phyloP scores from a whole-genome alignment of 2,797 vertebrate genomes.

The Pseudomugil tenellus region DNA sequence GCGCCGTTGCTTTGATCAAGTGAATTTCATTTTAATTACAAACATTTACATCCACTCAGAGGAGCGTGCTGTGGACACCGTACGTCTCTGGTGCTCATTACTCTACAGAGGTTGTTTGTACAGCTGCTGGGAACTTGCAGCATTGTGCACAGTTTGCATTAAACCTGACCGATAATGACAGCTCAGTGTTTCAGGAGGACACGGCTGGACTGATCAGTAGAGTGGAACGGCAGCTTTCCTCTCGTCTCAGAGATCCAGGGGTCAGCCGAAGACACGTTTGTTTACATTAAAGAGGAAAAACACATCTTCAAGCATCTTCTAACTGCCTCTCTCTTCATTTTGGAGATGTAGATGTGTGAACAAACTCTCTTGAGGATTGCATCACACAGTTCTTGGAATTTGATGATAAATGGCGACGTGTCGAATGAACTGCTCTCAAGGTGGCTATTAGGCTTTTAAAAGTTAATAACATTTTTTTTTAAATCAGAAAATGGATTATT shows the following conservation, averaged over 20 bases:
- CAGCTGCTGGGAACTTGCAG: slow-evolving; percentile 38
- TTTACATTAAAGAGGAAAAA: slow-evolving; percentile 36
- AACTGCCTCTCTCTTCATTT: slow-evolving; percentile 39
- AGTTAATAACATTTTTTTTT: slow-evolving; percentile 28
- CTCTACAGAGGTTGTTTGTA: slow-evolving; percentile 22
- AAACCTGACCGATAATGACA: slow-evolving; percentile 29
- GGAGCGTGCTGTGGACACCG: slow-evolving; percentile 21
- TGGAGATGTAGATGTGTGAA: slow-evolving; percentile 31
- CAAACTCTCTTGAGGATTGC: slow-evolving; percentile 33
- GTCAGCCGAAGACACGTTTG: slow-evolving; percentile 24
- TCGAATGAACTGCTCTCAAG: slow-evolving; percentile 24
- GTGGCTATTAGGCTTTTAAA: slow-evolving; percentile 29
- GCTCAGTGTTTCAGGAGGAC: slow-evolving; percentile 26
- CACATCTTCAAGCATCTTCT: slow-evolving; percentile 5
- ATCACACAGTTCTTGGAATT: slow-evolving; percentile 38
- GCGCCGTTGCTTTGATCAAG: slow-evolving; percentile 66
- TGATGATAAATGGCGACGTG: slow-evolving; percentile 42
- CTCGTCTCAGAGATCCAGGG: slow-evolving; percentile 4
- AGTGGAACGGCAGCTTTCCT: slow-evolving; percentile 25
- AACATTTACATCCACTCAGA: slow-evolving; percentile 63
- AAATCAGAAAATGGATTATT: slow-evolving; percentile 27
- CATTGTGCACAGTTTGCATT: slow-evolving; percentile 34
- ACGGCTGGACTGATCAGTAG: slow-evolving; percentile 25
- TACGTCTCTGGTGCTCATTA: slow-evolving; percentile 67
- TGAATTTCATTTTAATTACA: slow-evolving; percentile 63